These are phyloP conservation scores for Leptodactylus fuscus DNA, from an alignment of 2,113 vertebrate genomes.

Conservation along the genomic window DNA sequence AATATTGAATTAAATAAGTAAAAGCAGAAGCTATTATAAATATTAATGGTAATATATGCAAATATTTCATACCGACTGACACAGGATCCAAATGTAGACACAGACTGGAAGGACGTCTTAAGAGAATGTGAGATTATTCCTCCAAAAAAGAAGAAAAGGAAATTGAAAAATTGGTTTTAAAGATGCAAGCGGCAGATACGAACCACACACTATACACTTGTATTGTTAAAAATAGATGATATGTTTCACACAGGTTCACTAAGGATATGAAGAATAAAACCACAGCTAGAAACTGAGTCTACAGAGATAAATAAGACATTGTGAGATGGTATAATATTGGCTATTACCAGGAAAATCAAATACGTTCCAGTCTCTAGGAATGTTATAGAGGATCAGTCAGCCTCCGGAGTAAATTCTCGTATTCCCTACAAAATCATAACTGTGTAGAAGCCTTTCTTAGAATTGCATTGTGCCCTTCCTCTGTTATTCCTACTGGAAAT, in stretches of 20 bases:
- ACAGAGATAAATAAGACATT: neutral
- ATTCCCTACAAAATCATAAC: neutral
- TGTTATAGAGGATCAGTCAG: too few species aligned
- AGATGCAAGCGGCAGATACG: slow-evolving; percentile 71
- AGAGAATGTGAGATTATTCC: slow-evolving; percentile 74
- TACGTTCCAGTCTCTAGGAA: neutral
- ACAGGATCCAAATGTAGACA: slow-evolving; percentile 76
- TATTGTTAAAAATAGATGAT: too few species aligned
- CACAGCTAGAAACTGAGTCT: neutral
- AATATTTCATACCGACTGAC: slow-evolving; percentile 7
- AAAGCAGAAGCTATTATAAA: neutral
- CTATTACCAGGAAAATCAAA: neutral
- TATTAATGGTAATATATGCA: too few species aligned
- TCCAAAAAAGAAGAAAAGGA: slow-evolving; percentile 72
- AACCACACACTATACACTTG: slow-evolving; percentile 24
- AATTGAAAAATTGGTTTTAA: slow-evolving; percentile 71
- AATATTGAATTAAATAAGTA: too few species aligned
- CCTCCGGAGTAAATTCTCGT: neutral
- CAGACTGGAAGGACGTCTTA: slow-evolving; percentile 73
- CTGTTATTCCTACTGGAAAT: too few species aligned
- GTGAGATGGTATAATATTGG: neutral
- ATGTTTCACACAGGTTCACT: neutral
- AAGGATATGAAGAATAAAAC: neutral
- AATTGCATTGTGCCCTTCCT: too few species aligned
- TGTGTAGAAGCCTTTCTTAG: too few species aligned